A percentile compares a stretch with the other conserved stretches of the same genome.
Evolutionary conservation across 2,797 vertebrate species (phyloP).

Genomic region (Alosa sapidissima): DNA sequence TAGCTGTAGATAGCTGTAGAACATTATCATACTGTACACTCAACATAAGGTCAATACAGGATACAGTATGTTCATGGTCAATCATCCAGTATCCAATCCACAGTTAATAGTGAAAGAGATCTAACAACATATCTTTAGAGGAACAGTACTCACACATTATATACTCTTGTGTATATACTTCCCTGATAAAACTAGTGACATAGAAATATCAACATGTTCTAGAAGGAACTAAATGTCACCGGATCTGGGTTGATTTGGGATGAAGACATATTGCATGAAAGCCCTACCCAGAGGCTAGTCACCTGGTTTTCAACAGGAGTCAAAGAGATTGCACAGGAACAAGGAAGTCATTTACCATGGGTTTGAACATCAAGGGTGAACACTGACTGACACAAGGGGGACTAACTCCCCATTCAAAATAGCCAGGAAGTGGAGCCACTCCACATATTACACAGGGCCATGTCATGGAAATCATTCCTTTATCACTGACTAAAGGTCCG

Average conservation of each 20-base stretch:
- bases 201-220: constrained; percentile 59
- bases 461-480: constrained; percentile 57
- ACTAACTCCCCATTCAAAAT: constrained; percentile 58
- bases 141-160: not conserved
- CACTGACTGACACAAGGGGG: constrained; percentile 47
- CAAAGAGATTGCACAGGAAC: constrained; percentile 70
- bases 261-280: constrained; percentile 54
- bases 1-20: too few species aligned
- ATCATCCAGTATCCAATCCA: not conserved
- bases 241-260: constrained; percentile 68
- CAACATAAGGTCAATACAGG: not conserved
- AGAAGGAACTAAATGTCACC: constrained; percentile 63
- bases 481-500: constrained; percentile 39
- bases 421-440: constrained; percentile 49
- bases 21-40: not conserved
- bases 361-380: constrained; percentile 64
- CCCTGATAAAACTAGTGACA: constrained; percentile 7
- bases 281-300: constrained; percentile 67
- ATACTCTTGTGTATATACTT: not conserved
- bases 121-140: not conserved
- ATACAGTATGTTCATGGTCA: not conserved
- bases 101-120: not conserved
- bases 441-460: constrained; percentile 51
- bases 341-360: constrained; percentile 69
- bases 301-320: constrained; percentile 73